Conservation (phyloP, 2,888 invertebrate genomes). For the Phorcus lineatus region DNA sequence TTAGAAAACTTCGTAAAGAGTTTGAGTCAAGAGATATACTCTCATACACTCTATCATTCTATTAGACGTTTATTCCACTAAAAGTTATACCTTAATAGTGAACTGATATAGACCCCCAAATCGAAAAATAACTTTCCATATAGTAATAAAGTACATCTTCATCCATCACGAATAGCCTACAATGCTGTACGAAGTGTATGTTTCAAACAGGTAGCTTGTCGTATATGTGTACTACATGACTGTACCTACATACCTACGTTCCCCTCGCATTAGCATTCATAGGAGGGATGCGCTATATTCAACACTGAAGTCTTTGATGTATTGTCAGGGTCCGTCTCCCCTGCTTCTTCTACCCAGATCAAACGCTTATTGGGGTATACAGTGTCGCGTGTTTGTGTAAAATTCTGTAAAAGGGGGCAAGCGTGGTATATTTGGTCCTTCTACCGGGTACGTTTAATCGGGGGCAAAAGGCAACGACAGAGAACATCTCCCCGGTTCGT, state of each 20-base stretch:
- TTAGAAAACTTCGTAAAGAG: too few relatives aligned
- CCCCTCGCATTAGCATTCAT: conserved; percentile 21
- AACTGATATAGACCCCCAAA: too few relatives aligned
- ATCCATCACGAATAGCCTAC: too few relatives aligned
- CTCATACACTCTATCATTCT: too few relatives aligned
- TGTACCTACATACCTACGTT: conserved; percentile 10
- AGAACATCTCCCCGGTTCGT: neutral
- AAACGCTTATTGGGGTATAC: conserved; percentile 7
- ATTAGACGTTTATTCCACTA: too few relatives aligned
- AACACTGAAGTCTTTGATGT: conserved; percentile 16
- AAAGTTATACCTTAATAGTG: too few relatives aligned
- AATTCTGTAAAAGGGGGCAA: conserved; percentile 23
- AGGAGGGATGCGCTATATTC: conserved; percentile 25
- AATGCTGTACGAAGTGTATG: too few relatives aligned
- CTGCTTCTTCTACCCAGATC: neutral
- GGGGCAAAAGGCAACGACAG: conserved; percentile 8
- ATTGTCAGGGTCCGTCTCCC: neutral
- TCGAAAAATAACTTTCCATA: too few relatives aligned
- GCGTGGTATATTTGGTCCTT: neutral
- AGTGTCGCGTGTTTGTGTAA: conserved; percentile 19
- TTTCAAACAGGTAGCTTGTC: too few relatives aligned
- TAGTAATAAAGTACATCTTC: too few relatives aligned
- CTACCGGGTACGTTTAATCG: conserved; percentile 12
- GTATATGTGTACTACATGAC: neutral
- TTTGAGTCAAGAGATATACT: too few relatives aligned